Evolutionary conservation across 2,113 vertebrate genomes (phyloP).

Genomic region (Nestor notabilis): DNA sequence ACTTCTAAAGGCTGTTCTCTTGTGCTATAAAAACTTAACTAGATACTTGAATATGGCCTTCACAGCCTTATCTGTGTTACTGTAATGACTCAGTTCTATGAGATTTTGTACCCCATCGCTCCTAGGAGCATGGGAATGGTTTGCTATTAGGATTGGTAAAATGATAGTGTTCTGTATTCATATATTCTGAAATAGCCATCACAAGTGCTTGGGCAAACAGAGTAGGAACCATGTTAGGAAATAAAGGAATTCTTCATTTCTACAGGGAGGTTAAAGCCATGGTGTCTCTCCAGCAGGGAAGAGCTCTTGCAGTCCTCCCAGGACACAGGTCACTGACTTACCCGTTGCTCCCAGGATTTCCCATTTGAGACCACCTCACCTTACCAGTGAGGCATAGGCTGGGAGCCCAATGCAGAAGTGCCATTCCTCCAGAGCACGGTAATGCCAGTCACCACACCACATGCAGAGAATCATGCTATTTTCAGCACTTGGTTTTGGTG

Average conservation of each 20-base stretch:
- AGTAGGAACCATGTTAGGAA: not conserved
- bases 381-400: not conserved
- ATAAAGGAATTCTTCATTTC: not conserved
- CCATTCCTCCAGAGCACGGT: not conserved
- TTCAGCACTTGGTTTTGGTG: not conserved
- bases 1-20: not conserved
- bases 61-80: not conserved
- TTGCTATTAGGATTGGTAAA: not conserved
- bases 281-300: not conserved
- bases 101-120: not conserved
- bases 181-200: not conserved
- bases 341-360: not conserved
- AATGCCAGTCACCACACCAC: not conserved
- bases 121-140: not conserved
- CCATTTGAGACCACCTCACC: not conserved
- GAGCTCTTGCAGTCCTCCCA: not conserved
- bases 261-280: not conserved
- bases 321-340: rapidly evolving
- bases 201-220: rapidly evolving
- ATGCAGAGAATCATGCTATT: not conserved
- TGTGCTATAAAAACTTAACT: not conserved
- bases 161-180: not conserved
- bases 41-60: not conserved
- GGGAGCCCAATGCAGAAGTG: not conserved
- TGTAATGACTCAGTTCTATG: not conserved